Conservation (phyloP, 2,888 invertebrate genomes). For the Melanophora roralis region DNA sequence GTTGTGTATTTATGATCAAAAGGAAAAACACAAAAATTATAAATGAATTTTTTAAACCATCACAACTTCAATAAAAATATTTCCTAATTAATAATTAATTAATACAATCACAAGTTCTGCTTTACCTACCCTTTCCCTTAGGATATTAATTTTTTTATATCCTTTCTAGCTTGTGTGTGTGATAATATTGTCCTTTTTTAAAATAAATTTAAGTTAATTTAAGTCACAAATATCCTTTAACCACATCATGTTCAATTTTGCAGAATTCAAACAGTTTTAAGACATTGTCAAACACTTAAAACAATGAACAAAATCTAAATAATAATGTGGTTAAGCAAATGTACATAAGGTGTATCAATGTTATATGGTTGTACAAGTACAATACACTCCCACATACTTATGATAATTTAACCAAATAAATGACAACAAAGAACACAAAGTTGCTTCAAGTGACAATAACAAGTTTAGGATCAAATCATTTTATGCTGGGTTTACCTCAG, state of each 20-base stretch:
- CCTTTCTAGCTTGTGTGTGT: not conserved
- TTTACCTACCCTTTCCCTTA: not conserved
- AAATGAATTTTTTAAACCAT: no score
- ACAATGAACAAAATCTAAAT: conserved; percentile 33
- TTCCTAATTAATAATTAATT: conserved; percentile 23
- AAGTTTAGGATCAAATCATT: conserved; percentile 25
- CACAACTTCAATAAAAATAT: no score
- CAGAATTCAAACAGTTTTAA: conserved; percentile 21
- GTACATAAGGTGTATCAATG: conserved; percentile 50
- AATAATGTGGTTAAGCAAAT: conserved; percentile 49
- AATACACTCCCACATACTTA: not conserved
- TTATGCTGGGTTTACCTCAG: conserved; percentile 40
- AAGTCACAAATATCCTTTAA: conserved; percentile 30
- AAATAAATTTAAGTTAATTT: not conserved
- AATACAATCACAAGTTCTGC: conserved; percentile 19
- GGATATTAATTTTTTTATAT: conserved; percentile 23
- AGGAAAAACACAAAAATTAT: no score
- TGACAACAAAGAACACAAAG: conserved; percentile 7
- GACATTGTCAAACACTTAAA: conserved; percentile 21
- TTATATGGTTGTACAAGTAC: conserved; percentile 4
- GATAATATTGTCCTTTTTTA: not conserved
- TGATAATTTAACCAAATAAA: not conserved
- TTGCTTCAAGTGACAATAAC: conserved; percentile 43
- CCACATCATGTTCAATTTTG: conserved; percentile 47
- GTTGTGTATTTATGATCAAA: no score